phyloP scores from a whole-genome alignment of 2,797 vertebrate genomes.

The Heteromormyrus szaboi region DNA sequence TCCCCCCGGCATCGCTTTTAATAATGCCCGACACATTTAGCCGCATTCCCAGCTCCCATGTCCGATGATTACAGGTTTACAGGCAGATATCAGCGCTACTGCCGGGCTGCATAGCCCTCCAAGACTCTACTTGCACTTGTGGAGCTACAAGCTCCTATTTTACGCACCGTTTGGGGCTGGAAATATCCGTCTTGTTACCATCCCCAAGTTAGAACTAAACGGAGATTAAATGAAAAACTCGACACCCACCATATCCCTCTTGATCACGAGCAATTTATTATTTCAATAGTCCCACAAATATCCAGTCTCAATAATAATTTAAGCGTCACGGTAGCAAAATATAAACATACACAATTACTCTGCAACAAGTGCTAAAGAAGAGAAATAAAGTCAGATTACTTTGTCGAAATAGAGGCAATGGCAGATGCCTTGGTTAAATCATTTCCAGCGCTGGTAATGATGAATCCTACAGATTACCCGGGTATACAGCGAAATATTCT shows the following conservation, averaged over 20 bases:
- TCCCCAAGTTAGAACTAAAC: not conserved
- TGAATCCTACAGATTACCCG: not conserved
- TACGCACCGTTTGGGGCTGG: not conserved
- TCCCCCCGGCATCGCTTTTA: slow-evolving; percentile 29
- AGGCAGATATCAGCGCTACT: slow-evolving; percentile 10
- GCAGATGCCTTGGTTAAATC: not conserved
- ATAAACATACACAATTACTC: not conserved
- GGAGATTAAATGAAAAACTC: not conserved
- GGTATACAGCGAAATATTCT: not conserved
- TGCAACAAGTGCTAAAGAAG: not conserved
- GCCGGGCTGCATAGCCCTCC: slow-evolving; percentile 6
- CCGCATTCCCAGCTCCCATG: slow-evolving; percentile 26
- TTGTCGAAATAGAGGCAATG: not conserved
- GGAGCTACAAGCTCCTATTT: not conserved
- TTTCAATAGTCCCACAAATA: not conserved
- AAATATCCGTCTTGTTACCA: not conserved
- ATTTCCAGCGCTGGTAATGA: not conserved
- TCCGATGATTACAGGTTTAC: slow-evolving; percentile 19
- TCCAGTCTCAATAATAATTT: not conserved
- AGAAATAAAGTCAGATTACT: not conserved
- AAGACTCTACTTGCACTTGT: slow-evolving; percentile 16
- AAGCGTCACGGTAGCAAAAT: not conserved
- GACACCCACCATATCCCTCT: not conserved
- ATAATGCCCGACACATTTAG: slow-evolving; percentile 20
- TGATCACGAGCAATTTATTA: not conserved